Evolutionary conservation across 2,888 invertebrate species (phyloP), one percentile per base, ranked within the genome.

Genomic region (Rhamnusium bicolor): DNA sequence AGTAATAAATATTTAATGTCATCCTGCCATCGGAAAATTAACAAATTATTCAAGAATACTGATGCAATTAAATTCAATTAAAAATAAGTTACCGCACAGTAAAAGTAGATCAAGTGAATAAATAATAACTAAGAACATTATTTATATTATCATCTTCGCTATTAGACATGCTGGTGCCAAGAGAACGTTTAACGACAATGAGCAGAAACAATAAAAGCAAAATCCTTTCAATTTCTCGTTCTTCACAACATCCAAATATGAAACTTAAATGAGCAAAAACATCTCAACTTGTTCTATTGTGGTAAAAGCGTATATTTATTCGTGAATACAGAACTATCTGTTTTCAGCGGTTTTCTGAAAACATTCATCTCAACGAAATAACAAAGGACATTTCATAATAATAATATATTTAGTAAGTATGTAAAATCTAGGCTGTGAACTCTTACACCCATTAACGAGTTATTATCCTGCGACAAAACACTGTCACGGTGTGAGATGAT

Each of bases 371-470:
- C 51, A 14, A 49, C 60, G 27, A 78, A 82, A 81, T 79, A 80
- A 82, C 82, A 83, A 83, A 82, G 81, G 79, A 68, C 69, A 78
- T 73, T 79, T 82, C 80, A 77, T 81, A 81, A 82, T 83, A 75
- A 82, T 81, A 83, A 82, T 83, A 81, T 82, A 81, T 82, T 83
- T 81, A 79, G 74, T 80, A 73, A 79, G 78, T 63, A 16, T 81
- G 78, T 80, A 81, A 82, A 83, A 83, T 82, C 81, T 75, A 10
- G 74, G 76, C 79, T 76, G 78, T 29, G 63, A 63, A 63, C 49
- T 51, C 46, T 67, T 53, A 56, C 54, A 12, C 56, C 54, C 56
- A 67, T 56, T 67, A 67, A 19, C 14, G 56, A 67, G 46, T 67
- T 56, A 67, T 67, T 67, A 67, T 54, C 54, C 16, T 21, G 21